A percentile compares a stretch with the other conserved stretches of the same genome.
phyloP scores from a whole-genome alignment of 2,797 vertebrate species.

The Gorsachius magnificus region DNA sequence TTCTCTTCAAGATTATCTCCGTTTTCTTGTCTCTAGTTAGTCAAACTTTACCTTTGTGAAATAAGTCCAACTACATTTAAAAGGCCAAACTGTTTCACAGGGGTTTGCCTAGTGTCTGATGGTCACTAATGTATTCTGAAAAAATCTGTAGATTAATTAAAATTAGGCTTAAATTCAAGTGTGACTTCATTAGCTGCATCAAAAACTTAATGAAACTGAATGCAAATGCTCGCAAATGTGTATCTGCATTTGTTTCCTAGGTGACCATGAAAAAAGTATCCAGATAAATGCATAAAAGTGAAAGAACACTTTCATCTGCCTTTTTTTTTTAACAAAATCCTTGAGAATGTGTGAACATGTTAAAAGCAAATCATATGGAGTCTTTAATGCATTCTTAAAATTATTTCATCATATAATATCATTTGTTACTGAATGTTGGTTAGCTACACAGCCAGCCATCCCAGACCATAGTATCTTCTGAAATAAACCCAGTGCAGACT shows the following conservation, averaged over 20 bases:
- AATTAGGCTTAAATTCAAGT: neutral
- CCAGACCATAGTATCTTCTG: neutral
- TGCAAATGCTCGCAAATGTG: neutral
- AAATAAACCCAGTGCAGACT: neutral
- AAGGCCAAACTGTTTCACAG: neutral
- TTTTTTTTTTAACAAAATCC: neutral
- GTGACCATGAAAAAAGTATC: neutral
- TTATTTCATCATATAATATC: neutral
- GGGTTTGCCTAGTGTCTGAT: neutral
- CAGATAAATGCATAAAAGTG: neutral
- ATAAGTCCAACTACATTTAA: neutral
- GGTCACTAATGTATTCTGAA: neutral
- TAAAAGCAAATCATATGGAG: neutral
- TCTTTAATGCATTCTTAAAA: neutral
- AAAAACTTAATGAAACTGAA: neutral
- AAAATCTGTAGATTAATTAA: neutral
- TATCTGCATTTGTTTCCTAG: slow-evolving; percentile 17
- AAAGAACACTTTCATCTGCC: neutral
- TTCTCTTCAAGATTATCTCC: neutral
- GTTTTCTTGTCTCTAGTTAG: neutral
- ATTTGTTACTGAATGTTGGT: neutral
- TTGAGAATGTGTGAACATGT: neutral
- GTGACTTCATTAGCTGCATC: neutral
- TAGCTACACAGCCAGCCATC: neutral
- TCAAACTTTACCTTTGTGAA: neutral